Conservation (phyloP, 1,140 invertebrate genomes). For the Drosophila pachea region DNA sequence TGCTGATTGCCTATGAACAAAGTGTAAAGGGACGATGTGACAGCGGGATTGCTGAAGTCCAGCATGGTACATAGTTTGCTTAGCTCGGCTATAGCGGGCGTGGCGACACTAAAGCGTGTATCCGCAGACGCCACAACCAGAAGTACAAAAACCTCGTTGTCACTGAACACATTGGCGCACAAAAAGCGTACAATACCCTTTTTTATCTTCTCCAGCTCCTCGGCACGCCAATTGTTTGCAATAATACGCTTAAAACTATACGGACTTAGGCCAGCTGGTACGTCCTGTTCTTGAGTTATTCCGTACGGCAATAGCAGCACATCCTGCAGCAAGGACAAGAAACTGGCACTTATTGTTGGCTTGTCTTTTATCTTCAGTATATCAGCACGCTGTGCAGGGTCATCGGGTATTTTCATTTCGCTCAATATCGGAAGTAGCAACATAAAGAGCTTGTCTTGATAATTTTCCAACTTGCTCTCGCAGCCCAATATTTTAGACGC, state of each 20-base stretch:
- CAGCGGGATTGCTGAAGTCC: constrained; percentile 86
- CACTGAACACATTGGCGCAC: constrained; percentile 86
- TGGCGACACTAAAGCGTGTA: constrained; percentile 82
- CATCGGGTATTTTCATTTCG: constrained; percentile 84
- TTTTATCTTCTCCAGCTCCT: constrained; percentile 90
- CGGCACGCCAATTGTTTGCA: constrained; percentile 86
- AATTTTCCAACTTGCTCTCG: constrained; percentile 88
- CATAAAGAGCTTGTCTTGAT: constrained; percentile 91
- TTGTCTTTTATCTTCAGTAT: constrained; percentile 82
- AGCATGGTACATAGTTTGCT: constrained; percentile 82
- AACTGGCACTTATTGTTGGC: constrained; percentile 80
- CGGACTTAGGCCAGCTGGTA: constrained; percentile 89
- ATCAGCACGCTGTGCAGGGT: constrained; percentile 82
- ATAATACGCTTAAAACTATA: constrained; percentile 89
- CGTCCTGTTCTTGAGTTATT: constrained; percentile 71
- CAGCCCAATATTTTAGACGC: constrained; percentile 88
- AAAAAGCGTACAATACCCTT: constrained; percentile 91
- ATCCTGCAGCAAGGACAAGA: constrained; percentile 90
- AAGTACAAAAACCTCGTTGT: constrained; percentile 87
- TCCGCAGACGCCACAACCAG: constrained; percentile 92
- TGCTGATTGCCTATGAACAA: constrained; percentile 86
- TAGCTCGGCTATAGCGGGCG: constrained; percentile 73
- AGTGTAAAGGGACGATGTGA: constrained; percentile 87
- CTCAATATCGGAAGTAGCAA: constrained; percentile 89
- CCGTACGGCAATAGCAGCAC: constrained; percentile 88